phyloP scores from a whole-genome alignment of 2,888 invertebrate genomes.

The Orthonychiurus folsomi region DNA sequence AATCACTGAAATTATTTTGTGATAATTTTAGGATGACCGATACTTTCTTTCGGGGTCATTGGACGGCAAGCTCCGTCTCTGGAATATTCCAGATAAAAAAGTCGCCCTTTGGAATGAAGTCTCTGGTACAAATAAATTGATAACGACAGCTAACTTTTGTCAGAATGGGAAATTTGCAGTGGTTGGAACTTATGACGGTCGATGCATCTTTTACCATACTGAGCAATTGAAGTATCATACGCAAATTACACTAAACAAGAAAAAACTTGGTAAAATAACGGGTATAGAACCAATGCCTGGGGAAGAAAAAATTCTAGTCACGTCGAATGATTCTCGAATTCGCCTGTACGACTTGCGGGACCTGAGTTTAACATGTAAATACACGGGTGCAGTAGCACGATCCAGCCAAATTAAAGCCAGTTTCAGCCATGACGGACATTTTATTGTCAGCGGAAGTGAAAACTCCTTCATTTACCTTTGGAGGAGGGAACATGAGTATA shows the following conservation, averaged over 20 bases:
- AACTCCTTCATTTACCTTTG: conserved; percentile 97
- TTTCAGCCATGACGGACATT: conserved; percentile 86
- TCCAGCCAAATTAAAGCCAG: conserved; percentile 94
- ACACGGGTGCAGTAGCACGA: conserved; percentile 84
- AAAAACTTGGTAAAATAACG: conserved; percentile 93
- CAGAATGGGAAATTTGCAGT: conserved; percentile 89
- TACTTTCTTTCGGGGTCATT: conserved; percentile 93
- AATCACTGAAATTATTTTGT: conserved; percentile 13
- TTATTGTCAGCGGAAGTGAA: conserved; percentile 93
- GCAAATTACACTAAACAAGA: conserved; percentile 89
- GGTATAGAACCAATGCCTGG: conserved; percentile 95
- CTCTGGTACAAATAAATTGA: conserved; percentile 84
- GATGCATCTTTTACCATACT: conserved; percentile 96
- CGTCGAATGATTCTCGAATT: conserved; percentile 95
- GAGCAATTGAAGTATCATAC: conserved; percentile 98
- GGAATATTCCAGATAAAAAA: conserved; percentile 99
- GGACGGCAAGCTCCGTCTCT: conserved; percentile 94
- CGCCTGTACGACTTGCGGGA: conserved; percentile 91
- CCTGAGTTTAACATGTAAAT: conserved; percentile 87
- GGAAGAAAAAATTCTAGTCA: conserved; percentile 83
- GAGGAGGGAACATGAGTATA: conserved; percentile 94
- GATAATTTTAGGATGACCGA: conserved; percentile 49
- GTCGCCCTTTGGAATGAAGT: conserved; percentile 97
- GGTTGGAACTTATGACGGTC: conserved; percentile 95
- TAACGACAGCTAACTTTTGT: conserved; percentile 95